Base-by-base conservation (phyloP, 2,113 vertebrate genomes). In the Garra rufa region DNA sequence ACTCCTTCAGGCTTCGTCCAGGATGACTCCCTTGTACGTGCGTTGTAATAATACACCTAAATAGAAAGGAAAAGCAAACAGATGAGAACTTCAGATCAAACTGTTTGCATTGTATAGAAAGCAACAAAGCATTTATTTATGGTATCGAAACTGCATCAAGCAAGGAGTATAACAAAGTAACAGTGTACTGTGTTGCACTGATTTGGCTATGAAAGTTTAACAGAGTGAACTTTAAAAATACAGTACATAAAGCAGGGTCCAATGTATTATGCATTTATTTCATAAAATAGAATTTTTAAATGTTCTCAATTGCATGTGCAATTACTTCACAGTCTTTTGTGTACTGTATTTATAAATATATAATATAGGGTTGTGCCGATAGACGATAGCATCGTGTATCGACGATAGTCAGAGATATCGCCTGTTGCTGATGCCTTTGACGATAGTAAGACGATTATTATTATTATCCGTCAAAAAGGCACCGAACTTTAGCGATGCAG, bases 1-100 rank as follows among this genome's bases (percentile, higher is more conserved):
- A 97, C 96, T 15, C 96, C 96, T 30, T 97, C 96, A 0, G 96
- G 96, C 87, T 97, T 97, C 0, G 90, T 93, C 96, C 96, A 97
- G 0, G 96, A 94, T 0, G 96, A 97, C 87, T 97, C 96, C 2
- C 96, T 94, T 0, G 96, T 97, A 0, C 96, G 94, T 0, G 96
- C 96, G 1, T 97, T 96, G 38, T 97, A 97, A 92, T 95, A 97
- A 91, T 97, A 97, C 15, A 96, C 95, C 96, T 97, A 26, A 0
- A 44, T 11, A 46, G 50, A 83, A 48, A n/a, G 19, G 9, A 71
- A 67, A 59, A 55, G 8, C 2, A 26, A 28, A 7, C 15, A 38
- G 19, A n/a, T 21, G 11, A 70, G 1, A 24, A 21, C 21, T 14
- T 2, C 14, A 52, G 48, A 46, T 46, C 43, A 48, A 48, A 44